Evolutionary conservation across 1,140 invertebrate genomes (phyloP).

Genomic region (Anthonomus grandis): DNA sequence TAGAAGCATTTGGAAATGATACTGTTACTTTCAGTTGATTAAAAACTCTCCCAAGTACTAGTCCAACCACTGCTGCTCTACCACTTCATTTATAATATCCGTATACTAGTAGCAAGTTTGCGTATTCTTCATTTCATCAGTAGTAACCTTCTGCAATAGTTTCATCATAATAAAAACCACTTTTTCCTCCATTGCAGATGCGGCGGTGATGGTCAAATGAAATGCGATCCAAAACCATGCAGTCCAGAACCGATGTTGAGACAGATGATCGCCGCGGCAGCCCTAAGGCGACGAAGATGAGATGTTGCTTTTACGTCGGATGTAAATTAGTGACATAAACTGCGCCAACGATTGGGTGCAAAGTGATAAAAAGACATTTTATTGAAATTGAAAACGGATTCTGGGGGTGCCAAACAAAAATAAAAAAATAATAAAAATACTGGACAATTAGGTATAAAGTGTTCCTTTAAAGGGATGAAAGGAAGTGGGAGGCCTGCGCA

Average conservation of each 20-base stretch:
- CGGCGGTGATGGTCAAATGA: constrained; percentile 85
- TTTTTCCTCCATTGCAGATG: constrained; percentile 58
- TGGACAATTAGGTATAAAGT: constrained; percentile 36
- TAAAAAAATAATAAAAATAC: too few relatives aligned
- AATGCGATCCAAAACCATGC: constrained; percentile 85
- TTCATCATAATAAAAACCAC: too few relatives aligned
- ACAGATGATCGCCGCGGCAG: constrained; percentile 79
- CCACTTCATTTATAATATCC: too few relatives aligned
- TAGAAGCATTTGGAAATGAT: too few relatives aligned
- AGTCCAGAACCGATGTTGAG: constrained; percentile 82
- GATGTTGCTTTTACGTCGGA: constrained; percentile 37
- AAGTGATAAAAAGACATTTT: constrained; percentile 44
- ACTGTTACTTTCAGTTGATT: too few relatives aligned
- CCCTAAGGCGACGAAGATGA: constrained; percentile 71
- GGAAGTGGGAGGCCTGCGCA: constrained; percentile 18
- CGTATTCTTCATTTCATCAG: too few relatives aligned
- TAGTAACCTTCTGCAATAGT: too few relatives aligned
- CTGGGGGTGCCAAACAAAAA: constrained; percentile 50
- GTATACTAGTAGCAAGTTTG: too few relatives aligned
- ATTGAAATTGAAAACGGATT: constrained; percentile 42
- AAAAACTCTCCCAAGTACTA: too few relatives aligned
- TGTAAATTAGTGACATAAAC: constrained; percentile 41
- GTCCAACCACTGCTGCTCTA: too few relatives aligned
- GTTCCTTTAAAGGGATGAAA: constrained; percentile 39
- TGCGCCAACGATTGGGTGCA: constrained; percentile 34